phyloP scores from a whole-genome alignment of 23 tunicate species.

The Aplidium turbinatum region DNA sequence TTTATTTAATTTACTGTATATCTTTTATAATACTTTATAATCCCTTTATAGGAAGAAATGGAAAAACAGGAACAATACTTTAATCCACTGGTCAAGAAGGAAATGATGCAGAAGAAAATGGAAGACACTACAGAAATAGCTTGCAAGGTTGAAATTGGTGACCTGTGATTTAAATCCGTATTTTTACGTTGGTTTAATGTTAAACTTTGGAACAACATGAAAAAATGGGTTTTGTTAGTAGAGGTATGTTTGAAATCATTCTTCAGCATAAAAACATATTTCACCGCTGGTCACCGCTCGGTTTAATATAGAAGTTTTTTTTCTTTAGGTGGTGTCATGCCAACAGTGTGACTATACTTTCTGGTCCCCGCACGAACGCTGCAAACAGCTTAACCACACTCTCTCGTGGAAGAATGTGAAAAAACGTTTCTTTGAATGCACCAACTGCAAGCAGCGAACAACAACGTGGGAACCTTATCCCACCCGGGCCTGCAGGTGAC shows the following conservation, averaged over 20 bases:
- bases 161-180: too few species aligned
- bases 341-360: slow-evolving; percentile 77
- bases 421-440: slow-evolving; percentile 81
- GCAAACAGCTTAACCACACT: slow-evolving; percentile 57
- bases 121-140: slow-evolving; percentile 68
- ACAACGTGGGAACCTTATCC: slow-evolving; percentile 89
- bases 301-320: background rate
- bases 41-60: slow-evolving; percentile 50
- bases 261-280: too few species aligned
- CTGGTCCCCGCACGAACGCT: slow-evolving; percentile 92
- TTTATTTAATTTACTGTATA: background rate
- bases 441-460: slow-evolving; percentile 72
- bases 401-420: slow-evolving; percentile 60
- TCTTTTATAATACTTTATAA: background rate
- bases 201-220: too few species aligned
- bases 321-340: slow-evolving; percentile 71
- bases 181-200: too few species aligned
- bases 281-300: too few species aligned
- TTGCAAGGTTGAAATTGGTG: slow-evolving; percentile 56
- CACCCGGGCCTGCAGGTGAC: slow-evolving; percentile 67
- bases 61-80: slow-evolving; percentile 77
- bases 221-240: too few species aligned
- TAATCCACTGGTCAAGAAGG: slow-evolving; percentile 74
- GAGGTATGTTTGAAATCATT: too few species aligned
- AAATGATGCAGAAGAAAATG: slow-evolving; percentile 91